Conservation (phyloP, 2,888 invertebrate genomes). For the Ashinkailepas kermadecensis region DNA sequence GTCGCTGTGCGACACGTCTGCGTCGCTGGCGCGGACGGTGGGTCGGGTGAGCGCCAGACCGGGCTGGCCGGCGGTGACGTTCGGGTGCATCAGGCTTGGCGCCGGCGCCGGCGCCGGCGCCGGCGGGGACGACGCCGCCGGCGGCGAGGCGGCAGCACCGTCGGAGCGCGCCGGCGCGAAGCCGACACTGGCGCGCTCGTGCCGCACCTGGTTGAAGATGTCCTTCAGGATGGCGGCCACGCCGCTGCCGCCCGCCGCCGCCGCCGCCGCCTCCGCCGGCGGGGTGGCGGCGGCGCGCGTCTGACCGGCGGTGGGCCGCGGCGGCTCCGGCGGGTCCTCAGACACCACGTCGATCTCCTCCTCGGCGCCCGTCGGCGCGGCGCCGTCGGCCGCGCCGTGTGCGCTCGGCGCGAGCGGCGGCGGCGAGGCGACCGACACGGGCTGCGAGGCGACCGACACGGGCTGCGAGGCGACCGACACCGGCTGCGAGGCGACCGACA, state of each 20-base stretch:
- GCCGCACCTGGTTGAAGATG: constrained; percentile 23
- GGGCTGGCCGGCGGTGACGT: constrained; percentile 21
- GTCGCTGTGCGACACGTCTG: background rate
- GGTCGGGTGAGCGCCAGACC: constrained; percentile 14
- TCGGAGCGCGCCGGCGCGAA: background rate
- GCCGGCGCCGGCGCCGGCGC: background rate
- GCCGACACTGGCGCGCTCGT: constrained; percentile 20
- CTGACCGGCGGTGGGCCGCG: background rate
- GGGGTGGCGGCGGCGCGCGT: background rate
- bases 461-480: background rate
- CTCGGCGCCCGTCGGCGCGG: background rate
- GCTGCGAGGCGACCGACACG: background rate
- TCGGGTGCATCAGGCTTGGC: constrained; percentile 11
- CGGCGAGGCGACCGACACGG: background rate
- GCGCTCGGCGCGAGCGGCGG: background rate
- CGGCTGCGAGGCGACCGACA: background rate
- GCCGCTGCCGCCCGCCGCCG: background rate
- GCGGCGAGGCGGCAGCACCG: background rate
- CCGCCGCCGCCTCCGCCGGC: too few species aligned
- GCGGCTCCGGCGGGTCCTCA: background rate
- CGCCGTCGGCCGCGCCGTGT: background rate
- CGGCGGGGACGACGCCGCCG: background rate
- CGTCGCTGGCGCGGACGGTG: background rate
- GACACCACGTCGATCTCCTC: constrained; percentile 3
- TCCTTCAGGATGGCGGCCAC: constrained; percentile 15